Evolutionary conservation across 2,797 vertebrate species (phyloP).

Genomic region (Pagetopsis macropterus): DNA sequence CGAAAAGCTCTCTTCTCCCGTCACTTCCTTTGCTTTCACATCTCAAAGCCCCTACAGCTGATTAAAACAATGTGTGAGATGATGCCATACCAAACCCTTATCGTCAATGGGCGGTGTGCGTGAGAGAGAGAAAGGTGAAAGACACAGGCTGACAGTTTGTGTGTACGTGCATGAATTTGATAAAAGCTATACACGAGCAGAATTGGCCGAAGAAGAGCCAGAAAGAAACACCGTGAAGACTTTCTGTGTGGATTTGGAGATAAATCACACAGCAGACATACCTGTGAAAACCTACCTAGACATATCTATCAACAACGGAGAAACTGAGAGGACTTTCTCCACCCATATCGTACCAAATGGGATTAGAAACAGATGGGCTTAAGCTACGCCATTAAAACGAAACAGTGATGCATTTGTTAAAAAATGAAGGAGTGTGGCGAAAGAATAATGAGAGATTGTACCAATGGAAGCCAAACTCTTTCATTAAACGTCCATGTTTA

Average conservation of each 20-base stretch:
- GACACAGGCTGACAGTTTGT: constrained; percentile 1
- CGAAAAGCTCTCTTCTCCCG: constrained; percentile 4
- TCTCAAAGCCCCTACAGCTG: constrained; percentile 33
- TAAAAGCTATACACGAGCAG: constrained; percentile 2
- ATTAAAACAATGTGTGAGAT: constrained; percentile 62
- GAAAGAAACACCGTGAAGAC: constrained; percentile 8
- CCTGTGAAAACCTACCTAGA: constrained; percentile 2
- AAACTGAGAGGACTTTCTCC: not conserved
- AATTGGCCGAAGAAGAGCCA: not conserved
- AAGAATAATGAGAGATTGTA: not conserved
- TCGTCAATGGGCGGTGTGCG: constrained; percentile 7
- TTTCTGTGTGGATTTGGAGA: constrained; percentile 7
- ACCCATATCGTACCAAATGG: not conserved
- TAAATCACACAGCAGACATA: not conserved
- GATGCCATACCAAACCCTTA: constrained; percentile 42
- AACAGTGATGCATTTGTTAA: constrained; percentile 6
- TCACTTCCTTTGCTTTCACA: constrained; percentile 26
- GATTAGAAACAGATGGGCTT: constrained; percentile 25
- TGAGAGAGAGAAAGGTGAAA: constrained; percentile 11
- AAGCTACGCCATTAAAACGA: not conserved
- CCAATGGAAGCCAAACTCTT: not conserved
- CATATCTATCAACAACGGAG: not conserved
- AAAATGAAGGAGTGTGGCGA: not conserved
- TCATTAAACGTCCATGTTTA: not conserved
- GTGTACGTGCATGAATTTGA: not conserved